Percentiles rank a stretch among this genome's conserved stretches.
Conservation (phyloP, 2,888 invertebrate genomes). For the Ametastegia equiseti region DNA sequence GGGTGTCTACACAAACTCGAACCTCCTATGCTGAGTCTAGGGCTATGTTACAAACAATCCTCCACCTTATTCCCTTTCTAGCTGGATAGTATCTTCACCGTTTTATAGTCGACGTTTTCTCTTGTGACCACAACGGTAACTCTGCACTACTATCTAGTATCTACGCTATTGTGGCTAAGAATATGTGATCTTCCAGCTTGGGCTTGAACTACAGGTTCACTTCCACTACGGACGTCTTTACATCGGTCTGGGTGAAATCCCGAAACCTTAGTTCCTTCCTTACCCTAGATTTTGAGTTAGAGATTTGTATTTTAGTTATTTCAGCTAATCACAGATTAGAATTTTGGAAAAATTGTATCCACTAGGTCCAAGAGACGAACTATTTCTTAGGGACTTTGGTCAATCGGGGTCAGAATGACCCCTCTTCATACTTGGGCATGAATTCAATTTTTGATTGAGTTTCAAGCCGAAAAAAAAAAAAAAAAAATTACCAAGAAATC, state of each 20-base stretch:
- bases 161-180: neutral
- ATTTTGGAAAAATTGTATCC: too few species aligned
- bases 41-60: conserved; percentile 35
- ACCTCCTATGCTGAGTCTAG: neutral
- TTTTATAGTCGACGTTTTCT: conserved; percentile 31
- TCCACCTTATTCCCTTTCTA: conserved; percentile 10
- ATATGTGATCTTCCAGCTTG: conserved; percentile 33
- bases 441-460: too few species aligned
- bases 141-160: neutral
- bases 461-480: neutral
- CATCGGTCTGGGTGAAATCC: neutral
- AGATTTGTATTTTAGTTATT: too few species aligned
- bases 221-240: neutral
- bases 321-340: too few species aligned
- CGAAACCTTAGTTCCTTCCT: neutral
- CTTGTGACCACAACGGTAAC: conserved; percentile 28
- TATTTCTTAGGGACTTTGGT: too few species aligned
- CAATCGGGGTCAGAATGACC: too few species aligned
- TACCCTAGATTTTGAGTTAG: neutral
- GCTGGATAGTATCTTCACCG: conserved; percentile 5
- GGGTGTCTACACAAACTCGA: conserved; percentile 16
- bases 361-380: too few species aligned
- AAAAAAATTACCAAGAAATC: too few species aligned
- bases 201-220: neutral
- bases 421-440: too few species aligned